Conservation (phyloP, 2,888 invertebrate species). For the Pammene fasciana region DNA sequence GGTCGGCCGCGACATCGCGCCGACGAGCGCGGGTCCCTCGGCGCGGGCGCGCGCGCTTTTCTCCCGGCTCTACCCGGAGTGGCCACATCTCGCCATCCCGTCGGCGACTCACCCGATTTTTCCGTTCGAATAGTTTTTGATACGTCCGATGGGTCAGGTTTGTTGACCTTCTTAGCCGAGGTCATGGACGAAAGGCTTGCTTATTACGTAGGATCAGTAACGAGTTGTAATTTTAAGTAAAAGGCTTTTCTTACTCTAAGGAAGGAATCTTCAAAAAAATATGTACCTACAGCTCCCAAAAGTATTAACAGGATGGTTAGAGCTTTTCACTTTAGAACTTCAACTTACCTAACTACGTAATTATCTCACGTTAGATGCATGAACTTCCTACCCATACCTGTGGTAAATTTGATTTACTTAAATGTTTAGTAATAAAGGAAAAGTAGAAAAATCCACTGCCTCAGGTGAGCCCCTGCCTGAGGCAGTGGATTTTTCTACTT, state of each 20-base stretch:
- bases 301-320: not conserved
- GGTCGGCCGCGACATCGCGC: slow-evolving; percentile 70
- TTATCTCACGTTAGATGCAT: too few species aligned
- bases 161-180: slow-evolving; percentile 67
- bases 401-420: too few species aligned
- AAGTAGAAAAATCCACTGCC: too few species aligned
- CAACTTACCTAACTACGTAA: too few species aligned
- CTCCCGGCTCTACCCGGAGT: slow-evolving; percentile 50
- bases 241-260: not conserved
- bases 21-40: slow-evolving; percentile 61
- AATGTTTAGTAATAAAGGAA: too few species aligned
- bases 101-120: slow-evolving; percentile 70
- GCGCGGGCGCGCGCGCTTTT: slow-evolving; percentile 41
- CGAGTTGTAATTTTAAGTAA: not conserved
- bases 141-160: slow-evolving; percentile 63
- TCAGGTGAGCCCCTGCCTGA: too few species aligned
- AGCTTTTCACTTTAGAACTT: not conserved
- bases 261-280: not conserved
- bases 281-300: not conserved
- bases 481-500: too few species aligned
- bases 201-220: not conserved
- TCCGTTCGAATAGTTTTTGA: slow-evolving; percentile 78
- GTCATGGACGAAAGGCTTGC: slow-evolving; percentile 62
- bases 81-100: slow-evolving; percentile 60
- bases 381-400: too few species aligned